Conservation (phyloP, 2,113 vertebrate genomes). For the Platichthys stellatus region DNA sequence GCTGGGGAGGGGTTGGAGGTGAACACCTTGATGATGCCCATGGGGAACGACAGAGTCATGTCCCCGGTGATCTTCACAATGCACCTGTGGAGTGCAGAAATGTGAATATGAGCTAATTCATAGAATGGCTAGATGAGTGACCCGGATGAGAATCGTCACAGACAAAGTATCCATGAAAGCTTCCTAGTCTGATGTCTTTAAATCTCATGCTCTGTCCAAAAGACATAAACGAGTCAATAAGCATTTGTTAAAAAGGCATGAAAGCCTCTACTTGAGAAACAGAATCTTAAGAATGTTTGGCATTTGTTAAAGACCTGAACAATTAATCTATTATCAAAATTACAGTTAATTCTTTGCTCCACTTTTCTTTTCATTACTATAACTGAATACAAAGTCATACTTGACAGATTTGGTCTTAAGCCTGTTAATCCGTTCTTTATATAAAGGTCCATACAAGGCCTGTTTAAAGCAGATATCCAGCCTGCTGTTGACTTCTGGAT, state of each 20-base stretch:
- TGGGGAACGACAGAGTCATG: slow-evolving; percentile 96
- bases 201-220: neutral
- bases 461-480: neutral
- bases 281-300: too few relatives aligned
- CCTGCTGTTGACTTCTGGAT: slow-evolving; percentile 1
- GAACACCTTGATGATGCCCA: slow-evolving; percentile 97
- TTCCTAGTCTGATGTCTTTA: neutral
- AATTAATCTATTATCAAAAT: neutral
- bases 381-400: neutral
- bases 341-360: neutral
- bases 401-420: slow-evolving; percentile 8
- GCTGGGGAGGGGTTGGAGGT: slow-evolving; percentile 93
- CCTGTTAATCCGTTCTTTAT: slow-evolving; percentile 7
- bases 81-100: slow-evolving; percentile 81
- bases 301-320: neutral
- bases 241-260: neutral
- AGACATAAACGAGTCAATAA: neutral
- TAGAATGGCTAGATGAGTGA: too few relatives aligned
- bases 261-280: too few relatives aligned
- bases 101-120: neutral
- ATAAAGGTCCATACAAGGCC: neutral
- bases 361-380: neutral
- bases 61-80: slow-evolving; percentile 99
- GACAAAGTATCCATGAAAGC: too few relatives aligned
- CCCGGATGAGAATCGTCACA: too few relatives aligned